Percentiles rank a stretch among this genome's conserved stretches.
Evolutionary conservation across 2,888 invertebrate species (phyloP).

Genomic region (Zaprionus bogoriensis): DNA sequence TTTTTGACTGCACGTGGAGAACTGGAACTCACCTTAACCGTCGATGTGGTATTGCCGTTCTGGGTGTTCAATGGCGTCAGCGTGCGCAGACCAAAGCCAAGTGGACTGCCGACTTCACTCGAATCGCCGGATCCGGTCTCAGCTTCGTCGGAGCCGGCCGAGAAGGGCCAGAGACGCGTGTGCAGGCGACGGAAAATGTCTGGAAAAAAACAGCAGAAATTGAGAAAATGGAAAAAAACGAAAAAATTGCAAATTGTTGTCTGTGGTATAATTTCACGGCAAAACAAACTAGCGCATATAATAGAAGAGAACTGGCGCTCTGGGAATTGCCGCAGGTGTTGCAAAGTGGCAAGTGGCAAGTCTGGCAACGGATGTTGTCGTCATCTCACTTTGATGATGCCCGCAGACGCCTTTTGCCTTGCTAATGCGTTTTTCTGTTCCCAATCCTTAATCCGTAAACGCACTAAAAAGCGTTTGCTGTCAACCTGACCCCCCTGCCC

Average conservation of each 20-base stretch:
- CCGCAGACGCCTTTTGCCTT: conserved; percentile 57
- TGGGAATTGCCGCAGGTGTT: conserved; percentile 80
- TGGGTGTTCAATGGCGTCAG: conserved; percentile 54
- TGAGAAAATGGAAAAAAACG: background rate
- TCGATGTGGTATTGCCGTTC: conserved; percentile 82
- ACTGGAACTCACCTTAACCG: conserved; percentile 80
- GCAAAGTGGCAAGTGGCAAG: conserved; percentile 66
- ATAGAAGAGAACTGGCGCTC: conserved; percentile 6
- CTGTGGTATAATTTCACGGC: conserved; percentile 59
- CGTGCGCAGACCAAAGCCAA: conserved; percentile 44
- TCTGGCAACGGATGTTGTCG: conserved; percentile 30
- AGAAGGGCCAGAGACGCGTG: conserved; percentile 72
- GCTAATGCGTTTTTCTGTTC: conserved; percentile 79
- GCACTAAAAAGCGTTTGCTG: conserved; percentile 71
- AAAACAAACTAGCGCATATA: conserved; percentile 33
- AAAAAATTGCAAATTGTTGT: conserved; percentile 24
- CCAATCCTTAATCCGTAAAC: conserved; percentile 77
- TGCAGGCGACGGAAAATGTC: conserved; percentile 81
- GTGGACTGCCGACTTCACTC: conserved; percentile 31
- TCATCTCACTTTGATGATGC: conserved; percentile 38
- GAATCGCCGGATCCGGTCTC: conserved; percentile 30
- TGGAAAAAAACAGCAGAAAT: conserved; percentile 25
- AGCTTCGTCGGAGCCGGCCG: conserved; percentile 42
- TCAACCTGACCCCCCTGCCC: conserved; percentile 45
- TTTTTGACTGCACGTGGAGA: no score